These are phyloP conservation scores for Paralichthys olivaceus DNA, from an alignment of 2,113 vertebrate species.

Conservation along the genomic window DNA sequence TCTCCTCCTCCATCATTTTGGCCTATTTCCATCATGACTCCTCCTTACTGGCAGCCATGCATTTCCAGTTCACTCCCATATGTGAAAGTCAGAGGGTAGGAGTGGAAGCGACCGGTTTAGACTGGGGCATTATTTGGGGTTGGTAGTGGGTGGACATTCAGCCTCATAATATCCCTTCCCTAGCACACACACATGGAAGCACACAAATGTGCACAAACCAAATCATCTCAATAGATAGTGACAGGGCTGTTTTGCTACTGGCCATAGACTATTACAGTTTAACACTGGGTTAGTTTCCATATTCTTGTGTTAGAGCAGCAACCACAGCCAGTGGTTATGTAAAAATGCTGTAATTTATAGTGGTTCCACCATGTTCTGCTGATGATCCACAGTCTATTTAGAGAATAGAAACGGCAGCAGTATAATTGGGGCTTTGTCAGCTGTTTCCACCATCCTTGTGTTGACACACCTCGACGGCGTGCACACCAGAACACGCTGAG, in stretches of 20 bases:
- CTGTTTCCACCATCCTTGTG: slow-evolving; percentile 76
- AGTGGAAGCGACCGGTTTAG: slow-evolving; percentile 70
- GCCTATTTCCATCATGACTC: slow-evolving; percentile 78
- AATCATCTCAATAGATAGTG: slow-evolving; percentile 76
- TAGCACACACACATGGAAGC: slow-evolving; percentile 28
- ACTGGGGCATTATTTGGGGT: slow-evolving; percentile 73
- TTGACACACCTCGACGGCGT: slow-evolving; percentile 75
- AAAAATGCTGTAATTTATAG: slow-evolving; percentile 77
- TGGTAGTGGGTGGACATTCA: slow-evolving; percentile 69
- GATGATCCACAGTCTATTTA: slow-evolving; percentile 80
- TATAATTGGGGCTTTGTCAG: slow-evolving; percentile 81
- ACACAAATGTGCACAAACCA: slow-evolving; percentile 43
- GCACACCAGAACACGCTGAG: slow-evolving; percentile 65
- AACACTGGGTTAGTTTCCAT: slow-evolving; percentile 78
- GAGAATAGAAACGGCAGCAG: slow-evolving; percentile 76
- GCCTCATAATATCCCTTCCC: slow-evolving; percentile 42
- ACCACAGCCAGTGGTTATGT: slow-evolving; percentile 76
- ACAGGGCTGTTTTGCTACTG: slow-evolving; percentile 71
- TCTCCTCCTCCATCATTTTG: slow-evolving; percentile 76
- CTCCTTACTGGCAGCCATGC: slow-evolving; percentile 71
- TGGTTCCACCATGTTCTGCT: slow-evolving; percentile 76
- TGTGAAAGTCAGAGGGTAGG: slow-evolving; percentile 76
- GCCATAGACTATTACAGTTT: slow-evolving; percentile 77
- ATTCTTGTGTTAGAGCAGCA: slow-evolving; percentile 72
- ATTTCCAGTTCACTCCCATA: slow-evolving; percentile 77